Conservation (phyloP, 2,888 invertebrate species). For the Hipparchia semele region DNA sequence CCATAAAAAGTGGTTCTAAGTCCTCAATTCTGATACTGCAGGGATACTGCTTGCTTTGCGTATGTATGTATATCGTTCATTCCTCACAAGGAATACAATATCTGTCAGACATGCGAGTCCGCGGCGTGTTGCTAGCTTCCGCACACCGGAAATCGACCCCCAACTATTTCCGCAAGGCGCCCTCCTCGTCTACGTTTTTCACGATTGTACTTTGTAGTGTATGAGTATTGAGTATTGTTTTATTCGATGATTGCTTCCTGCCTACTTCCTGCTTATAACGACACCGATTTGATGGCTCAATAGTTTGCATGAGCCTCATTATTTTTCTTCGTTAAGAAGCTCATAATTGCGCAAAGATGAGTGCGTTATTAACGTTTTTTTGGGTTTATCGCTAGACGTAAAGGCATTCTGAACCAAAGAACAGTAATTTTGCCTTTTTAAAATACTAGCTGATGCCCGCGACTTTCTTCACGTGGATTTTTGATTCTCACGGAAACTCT, state of each 20-base stretch:
- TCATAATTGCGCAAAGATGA: background rate
- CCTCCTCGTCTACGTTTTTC: slow-evolving; percentile 23
- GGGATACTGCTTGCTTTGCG: too few relatives aligned
- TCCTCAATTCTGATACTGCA: too few relatives aligned
- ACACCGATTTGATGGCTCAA: slow-evolving; percentile 29
- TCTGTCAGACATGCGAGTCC: slow-evolving; percentile 39
- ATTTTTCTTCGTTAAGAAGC: background rate
- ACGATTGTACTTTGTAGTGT: slow-evolving; percentile 21
- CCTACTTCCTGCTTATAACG: slow-evolving; percentile 43
- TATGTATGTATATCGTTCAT: background rate
- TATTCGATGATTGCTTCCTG: slow-evolving; percentile 43
- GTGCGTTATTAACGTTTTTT: too few relatives aligned
- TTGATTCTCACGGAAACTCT: too few relatives aligned
- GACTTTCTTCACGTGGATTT: too few relatives aligned
- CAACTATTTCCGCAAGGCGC: slow-evolving; percentile 38
- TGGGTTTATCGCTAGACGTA: too few relatives aligned
- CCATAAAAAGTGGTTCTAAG: too few relatives aligned
- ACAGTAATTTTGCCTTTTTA: too few relatives aligned
- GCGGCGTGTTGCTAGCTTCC: slow-evolving; percentile 69
- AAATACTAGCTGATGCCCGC: too few relatives aligned
- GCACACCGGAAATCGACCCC: slow-evolving; percentile 67
- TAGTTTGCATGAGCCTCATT: background rate
- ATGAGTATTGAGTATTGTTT: slow-evolving; percentile 27
- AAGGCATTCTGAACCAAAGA: too few relatives aligned
- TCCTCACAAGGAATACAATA: slow-evolving; percentile 32